Evolutionary conservation across 2,888 invertebrate genomes (phyloP), one percentile per base, ranked within the genome.

Genomic region (Ernsta delagoae): DNA sequence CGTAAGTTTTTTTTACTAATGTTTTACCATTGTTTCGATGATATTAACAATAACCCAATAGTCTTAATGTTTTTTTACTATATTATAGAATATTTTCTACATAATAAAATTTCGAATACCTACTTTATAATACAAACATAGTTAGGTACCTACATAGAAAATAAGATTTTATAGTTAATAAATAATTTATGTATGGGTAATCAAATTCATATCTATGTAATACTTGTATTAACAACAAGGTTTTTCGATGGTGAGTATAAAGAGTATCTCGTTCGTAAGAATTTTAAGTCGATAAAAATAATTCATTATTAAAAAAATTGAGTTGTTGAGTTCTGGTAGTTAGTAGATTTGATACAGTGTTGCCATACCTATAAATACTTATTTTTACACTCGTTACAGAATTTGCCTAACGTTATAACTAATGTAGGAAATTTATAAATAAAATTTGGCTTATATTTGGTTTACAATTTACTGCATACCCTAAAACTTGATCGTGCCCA

Each of bases 401-500:
- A 61, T 56, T 69, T 65, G 53, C 36, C 56, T 61, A 67, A 12
- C 59, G 36, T 41, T 41, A 4, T 53, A 50, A 54, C 53, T 34
- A 57, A n/a, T 57, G 36, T 36, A 5, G n/a, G 4, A 1, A 60
- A 45, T 67, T 36, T 53, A 36, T 45, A 48, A 48, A 45, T 11
- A 45, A 4, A 45, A n/a, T 45, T 45, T 45, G 45, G n/a, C 43
- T 16, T 9, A 48, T 9, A 43, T 60, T 60, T 66, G 43, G 59
- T 12, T 39, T 60, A 41, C 68, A 68, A 60, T 67, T 59, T 7
- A 2, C 8, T 41, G 43, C 43, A 12, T 43, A 57, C 36, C 50
- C 50, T 54, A 45, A n/a, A 62, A 60, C 24, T 50, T 65, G 12
- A 48, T 24, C 65, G 69, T 64, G 69, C 69, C 69, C 69, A 69